phyloP scores from a whole-genome alignment of 1,140 invertebrate genomes.

The Drosophila pectinifera region DNA sequence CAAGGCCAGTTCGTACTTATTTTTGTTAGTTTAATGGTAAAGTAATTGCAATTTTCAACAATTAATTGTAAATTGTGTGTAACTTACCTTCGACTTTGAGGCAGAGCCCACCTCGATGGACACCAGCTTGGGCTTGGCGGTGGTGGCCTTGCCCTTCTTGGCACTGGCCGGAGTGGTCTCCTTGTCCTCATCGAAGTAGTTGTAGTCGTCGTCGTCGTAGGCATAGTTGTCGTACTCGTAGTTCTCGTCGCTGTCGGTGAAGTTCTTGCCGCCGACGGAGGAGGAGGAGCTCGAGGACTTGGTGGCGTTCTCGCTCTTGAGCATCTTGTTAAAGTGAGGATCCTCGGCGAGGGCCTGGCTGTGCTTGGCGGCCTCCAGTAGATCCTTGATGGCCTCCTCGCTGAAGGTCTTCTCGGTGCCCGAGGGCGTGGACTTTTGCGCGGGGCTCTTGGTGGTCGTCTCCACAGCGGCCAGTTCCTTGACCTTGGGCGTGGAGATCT shows the following conservation, averaged over 20 bases:
- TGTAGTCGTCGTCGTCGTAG: conserved; percentile 53
- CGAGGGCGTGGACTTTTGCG: conserved; percentile 17
- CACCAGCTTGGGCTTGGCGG: conserved; percentile 53
- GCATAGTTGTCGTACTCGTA: conserved; percentile 57
- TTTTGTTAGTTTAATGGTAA: background rate
- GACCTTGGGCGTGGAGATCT: conserved; percentile 72
- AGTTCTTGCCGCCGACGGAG: conserved; percentile 35
- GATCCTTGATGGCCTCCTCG: conserved; percentile 66
- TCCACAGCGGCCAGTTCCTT: conserved; percentile 37
- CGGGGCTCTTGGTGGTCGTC: conserved; percentile 32
- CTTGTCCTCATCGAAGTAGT: conserved; percentile 51
- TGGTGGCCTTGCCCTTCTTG: conserved; percentile 56
- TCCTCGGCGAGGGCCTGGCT: conserved; percentile 72
- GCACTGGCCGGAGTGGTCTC: conserved; percentile 42
- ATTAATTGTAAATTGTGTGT: background rate
- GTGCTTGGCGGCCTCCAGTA: conserved; percentile 78
- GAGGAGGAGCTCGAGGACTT: no score
- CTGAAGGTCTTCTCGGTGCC: conserved; percentile 49
- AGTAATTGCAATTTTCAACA: background rate
- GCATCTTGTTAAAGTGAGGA: conserved; percentile 79
- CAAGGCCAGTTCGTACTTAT: background rate
- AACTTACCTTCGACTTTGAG: conserved; percentile 54
- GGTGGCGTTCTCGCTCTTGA: conserved; percentile 54
- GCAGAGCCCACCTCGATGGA: conserved; percentile 61
- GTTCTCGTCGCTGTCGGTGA: conserved; percentile 56